Base-by-base conservation (phyloP, 2,888 invertebrate species). In the Drosophila nigricruria region DNA sequence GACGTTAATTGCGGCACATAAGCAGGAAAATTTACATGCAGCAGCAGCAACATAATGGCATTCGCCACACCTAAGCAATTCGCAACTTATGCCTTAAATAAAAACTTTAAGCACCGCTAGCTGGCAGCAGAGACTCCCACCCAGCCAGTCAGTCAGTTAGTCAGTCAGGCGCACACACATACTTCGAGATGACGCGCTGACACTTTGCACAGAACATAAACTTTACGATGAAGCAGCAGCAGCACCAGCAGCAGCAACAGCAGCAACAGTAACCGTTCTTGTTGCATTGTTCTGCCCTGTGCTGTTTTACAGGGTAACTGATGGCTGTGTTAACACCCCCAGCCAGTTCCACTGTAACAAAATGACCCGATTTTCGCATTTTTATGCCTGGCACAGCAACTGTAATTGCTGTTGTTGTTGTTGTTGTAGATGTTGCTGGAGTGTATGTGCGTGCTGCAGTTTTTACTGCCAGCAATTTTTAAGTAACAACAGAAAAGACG, bases 371-470 rank as follows among this genome's bases (percentile, higher is more conserved):
- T 89, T 84, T 72, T 81, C 58, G 84, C 70, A 67, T 71, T 89
- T 84, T 85, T 73, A 86, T 86, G 73, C 79, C 73, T 45, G 59
- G 64, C 60, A 66, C 62, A 68, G 60, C 42, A 38, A 62, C 63
- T 77, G 70, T 79, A 81, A 73, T 70, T 72, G 79, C 54, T 70
- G 62, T 52, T 72, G 50, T 49, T 71, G 62, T 12, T 58, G 66
- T 32, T 63, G 42, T 3, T 42, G 12, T 1, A 18, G 40, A 2
- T 20, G 23, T 14, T 53, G 86, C 74, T 87, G 68, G 64, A 84
- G 82, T 79, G 75, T n/a, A n/a, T 82, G 77, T 81, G 88, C 82
- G 82, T 88, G 89, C 88, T 87, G 85, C 89, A 89, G 79, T 81
- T 79, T 83, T 85, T 89, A 89, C 88, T 75, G 77, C 79, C 87